Evolutionary conservation across 2,113 vertebrate genomes (phyloP), one percentile per base, ranked within the genome.

Genomic region (Alexandromys fortis): DNA sequence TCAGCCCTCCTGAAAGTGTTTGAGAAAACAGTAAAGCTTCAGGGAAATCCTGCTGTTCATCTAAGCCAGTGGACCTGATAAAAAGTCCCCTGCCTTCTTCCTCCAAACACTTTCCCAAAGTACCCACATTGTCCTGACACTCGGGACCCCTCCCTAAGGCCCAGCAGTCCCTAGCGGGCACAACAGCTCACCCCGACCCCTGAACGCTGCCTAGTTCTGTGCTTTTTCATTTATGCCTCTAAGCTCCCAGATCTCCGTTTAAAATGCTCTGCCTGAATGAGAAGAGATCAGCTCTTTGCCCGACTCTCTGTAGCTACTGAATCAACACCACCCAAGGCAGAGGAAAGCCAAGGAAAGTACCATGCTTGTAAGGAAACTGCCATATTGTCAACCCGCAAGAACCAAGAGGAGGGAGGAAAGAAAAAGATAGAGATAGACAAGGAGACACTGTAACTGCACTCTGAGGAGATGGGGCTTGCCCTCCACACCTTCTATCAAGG

Each of bases 381-480:
- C 58, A 72, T 11, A 1, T 28, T 16, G 21, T 58, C 33, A 3
- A 35, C 75, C 11, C 75, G 35, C 61, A 45, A 0, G 61, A 35
- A 42, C 13, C 1, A 14, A 21, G 26, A 10, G 30, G 42, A 49
- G 70, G 38, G 49, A 52, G 33, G 35, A 47, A 81, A 81, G 61
- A 1, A 2, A 7, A 4, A 42, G 42, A 0, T 0, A 28, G 42
- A 0, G 0, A 33, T 3, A 13, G 33, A 83, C 49, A 86, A 52
- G 21, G 33, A 70, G 47, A 21, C 73, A 21, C 24, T 55, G n/a
- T 26, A 28, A 7, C 12, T 35, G 33, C 9, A 2, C 17, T 70
- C 65, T 49, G 9, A 58, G 8, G 1, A 2, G 33, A 9, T 0
- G 9, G 42, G 49, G 14, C 61, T 42, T 83, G 24, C 4, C 21